Conservation (phyloP, 2,113 vertebrate genomes). For the Cephalopterus ornatus region DNA sequence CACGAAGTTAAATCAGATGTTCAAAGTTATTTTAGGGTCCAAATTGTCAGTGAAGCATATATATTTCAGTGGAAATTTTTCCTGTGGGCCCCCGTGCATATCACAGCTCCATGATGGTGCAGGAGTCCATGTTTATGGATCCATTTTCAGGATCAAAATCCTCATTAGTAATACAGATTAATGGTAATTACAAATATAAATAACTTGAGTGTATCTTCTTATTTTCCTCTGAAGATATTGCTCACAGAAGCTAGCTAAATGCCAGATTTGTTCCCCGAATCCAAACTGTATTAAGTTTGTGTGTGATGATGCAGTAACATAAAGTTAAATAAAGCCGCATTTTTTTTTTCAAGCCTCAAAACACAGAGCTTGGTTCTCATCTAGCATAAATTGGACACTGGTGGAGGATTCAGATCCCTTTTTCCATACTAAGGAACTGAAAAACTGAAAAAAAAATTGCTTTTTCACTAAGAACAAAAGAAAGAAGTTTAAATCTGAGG, state of each 20-base stretch:
- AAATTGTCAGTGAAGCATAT: neutral
- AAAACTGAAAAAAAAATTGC: neutral
- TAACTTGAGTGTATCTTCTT: slow-evolving; percentile 54
- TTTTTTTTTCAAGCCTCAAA: slow-evolving; percentile 25
- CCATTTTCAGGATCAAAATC: slow-evolving; percentile 63
- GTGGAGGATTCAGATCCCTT: neutral
- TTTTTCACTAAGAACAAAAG: slow-evolving; percentile 36
- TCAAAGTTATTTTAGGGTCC: slow-evolving; percentile 27
- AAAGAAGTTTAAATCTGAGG: neutral
- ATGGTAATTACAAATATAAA: slow-evolving; percentile 64
- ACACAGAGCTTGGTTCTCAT: neutral
- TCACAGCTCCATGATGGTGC: neutral
- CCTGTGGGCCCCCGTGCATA: slow-evolving; percentile 50
- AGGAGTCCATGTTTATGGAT: slow-evolving; percentile 55
- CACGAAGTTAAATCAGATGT: slow-evolving; percentile 6
- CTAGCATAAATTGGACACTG: neutral
- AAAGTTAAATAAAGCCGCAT: slow-evolving; percentile 44
- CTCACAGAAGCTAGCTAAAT: slow-evolving; percentile 49
- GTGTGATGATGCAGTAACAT: slow-evolving; percentile 24
- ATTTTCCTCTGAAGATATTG: slow-evolving; percentile 51
- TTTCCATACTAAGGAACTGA: slow-evolving; percentile 7
- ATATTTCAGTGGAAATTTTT: slow-evolving; percentile 51
- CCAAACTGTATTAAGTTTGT: slow-evolving; percentile 53
- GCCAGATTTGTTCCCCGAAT: slow-evolving; percentile 38
- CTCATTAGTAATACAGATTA: slow-evolving; percentile 66